Evolutionary conservation across 2,113 vertebrate genomes (phyloP).

Genomic region (Ammodramus savannarum): DNA sequence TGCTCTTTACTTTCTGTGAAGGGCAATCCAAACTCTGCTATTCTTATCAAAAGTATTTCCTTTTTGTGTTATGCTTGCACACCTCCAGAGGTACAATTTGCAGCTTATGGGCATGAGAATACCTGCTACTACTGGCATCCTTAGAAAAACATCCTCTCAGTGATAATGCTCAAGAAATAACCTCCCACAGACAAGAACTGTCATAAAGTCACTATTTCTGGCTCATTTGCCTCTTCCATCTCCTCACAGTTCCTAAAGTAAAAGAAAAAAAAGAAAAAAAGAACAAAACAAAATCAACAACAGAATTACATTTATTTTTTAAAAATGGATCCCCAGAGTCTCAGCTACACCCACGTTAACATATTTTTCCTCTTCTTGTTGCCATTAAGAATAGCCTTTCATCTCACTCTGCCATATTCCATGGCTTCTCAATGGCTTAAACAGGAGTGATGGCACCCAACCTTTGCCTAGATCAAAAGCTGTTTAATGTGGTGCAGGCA

Average conservation of each 20-base stretch:
- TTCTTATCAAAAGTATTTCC: not conserved
- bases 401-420: not conserved
- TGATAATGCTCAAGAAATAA: not conserved
- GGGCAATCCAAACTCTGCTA: not conserved
- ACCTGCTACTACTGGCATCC: not conserved
- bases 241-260: not conserved
- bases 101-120: not conserved
- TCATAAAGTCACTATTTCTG: not conserved
- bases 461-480: not conserved
- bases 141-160: not conserved
- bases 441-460: not conserved
- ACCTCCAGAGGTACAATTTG: not conserved
- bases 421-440: not conserved
- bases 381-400: not conserved
- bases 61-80: not conserved
- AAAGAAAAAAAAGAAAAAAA: not conserved
- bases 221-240: not conserved
- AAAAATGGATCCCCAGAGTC: not conserved
- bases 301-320: not conserved
- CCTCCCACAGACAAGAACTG: not conserved
- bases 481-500: not conserved
- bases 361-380: not conserved
- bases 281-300: not conserved
- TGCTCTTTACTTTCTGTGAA: not conserved
- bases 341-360: rapidly evolving